These are phyloP conservation scores for Sinocyclocheilus anshuiensis DNA, from an alignment of 2,113 vertebrate genomes.

Conservation along the genomic window DNA sequence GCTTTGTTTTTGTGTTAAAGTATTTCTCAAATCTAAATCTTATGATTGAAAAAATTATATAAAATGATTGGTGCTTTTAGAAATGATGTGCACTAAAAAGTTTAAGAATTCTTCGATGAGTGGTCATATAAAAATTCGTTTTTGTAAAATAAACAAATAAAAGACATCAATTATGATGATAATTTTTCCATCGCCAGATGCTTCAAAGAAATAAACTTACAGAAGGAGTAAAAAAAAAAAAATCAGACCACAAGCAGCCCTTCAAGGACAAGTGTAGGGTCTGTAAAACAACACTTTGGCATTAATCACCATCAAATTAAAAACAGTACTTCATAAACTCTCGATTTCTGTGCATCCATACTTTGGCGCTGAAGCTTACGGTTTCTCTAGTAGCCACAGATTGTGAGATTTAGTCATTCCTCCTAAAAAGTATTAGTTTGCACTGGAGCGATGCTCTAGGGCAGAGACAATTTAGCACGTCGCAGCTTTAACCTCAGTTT, in stretches of 20 bases:
- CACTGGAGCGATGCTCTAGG: conserved; percentile 42
- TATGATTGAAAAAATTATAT: not conserved
- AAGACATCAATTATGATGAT: not conserved
- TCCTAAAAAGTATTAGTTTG: not conserved
- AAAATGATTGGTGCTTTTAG: not conserved
- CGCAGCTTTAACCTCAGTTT: conserved; percentile 73
- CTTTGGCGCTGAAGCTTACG: not conserved
- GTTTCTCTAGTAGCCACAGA: not conserved
- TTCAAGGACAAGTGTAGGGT: not conserved
- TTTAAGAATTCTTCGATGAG: not conserved
- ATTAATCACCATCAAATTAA: conserved; percentile 8
- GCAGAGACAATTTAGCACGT: conserved; percentile 66
- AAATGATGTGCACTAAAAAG: not conserved
- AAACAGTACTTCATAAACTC: not conserved
- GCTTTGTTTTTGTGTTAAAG: not conserved
- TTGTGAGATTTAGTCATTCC: not conserved
- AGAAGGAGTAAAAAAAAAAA: not conserved
- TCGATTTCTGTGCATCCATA: not conserved
- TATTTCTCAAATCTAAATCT: not conserved
- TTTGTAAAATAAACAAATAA: not conserved
- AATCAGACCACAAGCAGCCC: not conserved
- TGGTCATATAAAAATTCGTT: not conserved
- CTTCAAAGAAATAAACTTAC: not conserved
- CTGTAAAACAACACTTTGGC: not conserved
- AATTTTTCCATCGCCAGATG: not conserved